Conservation (phyloP, 2,797 vertebrate species). For the Cossypha dichroa region DNA sequence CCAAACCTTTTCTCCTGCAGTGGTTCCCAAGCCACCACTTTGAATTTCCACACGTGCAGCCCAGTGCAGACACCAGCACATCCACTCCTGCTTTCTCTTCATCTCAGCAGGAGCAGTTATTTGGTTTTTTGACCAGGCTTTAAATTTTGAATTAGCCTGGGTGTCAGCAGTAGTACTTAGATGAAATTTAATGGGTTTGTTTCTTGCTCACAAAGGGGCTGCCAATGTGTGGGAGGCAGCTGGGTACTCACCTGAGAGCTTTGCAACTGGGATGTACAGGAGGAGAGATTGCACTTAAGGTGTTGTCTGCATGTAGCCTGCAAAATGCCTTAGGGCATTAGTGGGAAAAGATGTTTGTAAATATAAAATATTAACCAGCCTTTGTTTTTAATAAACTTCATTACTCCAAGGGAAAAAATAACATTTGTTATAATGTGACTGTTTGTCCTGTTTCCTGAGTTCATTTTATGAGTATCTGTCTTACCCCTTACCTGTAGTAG, state of each 20-base stretch:
- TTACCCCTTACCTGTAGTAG: neutral
- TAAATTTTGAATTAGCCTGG: neutral
- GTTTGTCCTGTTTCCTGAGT: neutral
- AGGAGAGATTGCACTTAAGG: neutral
- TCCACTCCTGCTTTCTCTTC: neutral
- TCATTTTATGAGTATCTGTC: neutral
- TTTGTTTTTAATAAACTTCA: conserved; percentile 10
- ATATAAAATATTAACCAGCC: neutral
- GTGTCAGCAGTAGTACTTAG: neutral
- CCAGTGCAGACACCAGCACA: accelerated
- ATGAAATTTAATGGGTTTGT: neutral
- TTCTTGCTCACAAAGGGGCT: accelerated
- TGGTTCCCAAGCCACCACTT: neutral
- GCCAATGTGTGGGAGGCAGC: accelerated
- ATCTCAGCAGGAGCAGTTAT: neutral
- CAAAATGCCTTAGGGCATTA: neutral
- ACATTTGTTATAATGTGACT: neutral
- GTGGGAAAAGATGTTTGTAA: neutral
- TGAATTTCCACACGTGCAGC: accelerated
- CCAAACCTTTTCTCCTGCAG: accelerated
- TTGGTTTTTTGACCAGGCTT: neutral
- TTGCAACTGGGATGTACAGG: neutral
- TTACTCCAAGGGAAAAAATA: neutral
- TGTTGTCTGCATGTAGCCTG: neutral
- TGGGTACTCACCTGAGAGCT: neutral